Evolutionary conservation across 2,797 vertebrate genomes (phyloP).

Genomic region (Kryptolebias ocellatus): DNA sequence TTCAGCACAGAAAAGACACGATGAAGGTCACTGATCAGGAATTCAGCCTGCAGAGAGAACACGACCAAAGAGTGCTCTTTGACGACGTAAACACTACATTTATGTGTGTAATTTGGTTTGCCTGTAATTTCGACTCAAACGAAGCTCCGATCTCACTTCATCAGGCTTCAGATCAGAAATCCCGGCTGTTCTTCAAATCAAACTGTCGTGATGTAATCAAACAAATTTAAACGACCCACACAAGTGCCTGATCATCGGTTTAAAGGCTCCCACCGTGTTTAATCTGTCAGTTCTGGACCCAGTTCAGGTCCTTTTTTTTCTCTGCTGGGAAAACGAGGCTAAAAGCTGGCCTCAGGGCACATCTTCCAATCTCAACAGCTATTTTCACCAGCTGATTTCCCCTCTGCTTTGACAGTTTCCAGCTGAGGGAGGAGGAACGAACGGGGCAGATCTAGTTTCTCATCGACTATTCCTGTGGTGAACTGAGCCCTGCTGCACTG

Average conservation of each 20-base stretch:
- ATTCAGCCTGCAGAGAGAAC: too few species aligned
- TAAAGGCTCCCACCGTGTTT: not conserved
- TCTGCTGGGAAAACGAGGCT: not conserved
- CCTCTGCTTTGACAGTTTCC: conserved; percentile 50
- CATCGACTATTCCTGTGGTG: conserved; percentile 85
- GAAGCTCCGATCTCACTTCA: not conserved
- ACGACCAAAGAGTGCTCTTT: not conserved
- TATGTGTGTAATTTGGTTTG: not conserved
- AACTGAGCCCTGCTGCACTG: conserved; percentile 78
- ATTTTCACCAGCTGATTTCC: conserved; percentile 60
- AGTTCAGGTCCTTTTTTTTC: conserved; percentile 2
- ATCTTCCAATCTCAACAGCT: conserved; percentile 69
- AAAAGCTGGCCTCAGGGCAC: conserved; percentile 36
- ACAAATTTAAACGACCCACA: not conserved
- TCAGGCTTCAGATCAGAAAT: not conserved
- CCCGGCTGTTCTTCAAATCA: not conserved
- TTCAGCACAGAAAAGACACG: too few species aligned
- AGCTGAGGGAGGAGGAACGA: conserved; percentile 51
- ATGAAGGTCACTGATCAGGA: too few species aligned
- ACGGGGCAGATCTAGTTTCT: conserved; percentile 78
- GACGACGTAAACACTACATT: not conserved
- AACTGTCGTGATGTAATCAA: not conserved
- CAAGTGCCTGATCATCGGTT: not conserved
- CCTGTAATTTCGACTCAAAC: not conserved
- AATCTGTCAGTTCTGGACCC: not conserved